These are phyloP conservation scores for Cephalopterus ornatus DNA, from an alignment of 2,113 vertebrate species.

Conservation along the genomic window DNA sequence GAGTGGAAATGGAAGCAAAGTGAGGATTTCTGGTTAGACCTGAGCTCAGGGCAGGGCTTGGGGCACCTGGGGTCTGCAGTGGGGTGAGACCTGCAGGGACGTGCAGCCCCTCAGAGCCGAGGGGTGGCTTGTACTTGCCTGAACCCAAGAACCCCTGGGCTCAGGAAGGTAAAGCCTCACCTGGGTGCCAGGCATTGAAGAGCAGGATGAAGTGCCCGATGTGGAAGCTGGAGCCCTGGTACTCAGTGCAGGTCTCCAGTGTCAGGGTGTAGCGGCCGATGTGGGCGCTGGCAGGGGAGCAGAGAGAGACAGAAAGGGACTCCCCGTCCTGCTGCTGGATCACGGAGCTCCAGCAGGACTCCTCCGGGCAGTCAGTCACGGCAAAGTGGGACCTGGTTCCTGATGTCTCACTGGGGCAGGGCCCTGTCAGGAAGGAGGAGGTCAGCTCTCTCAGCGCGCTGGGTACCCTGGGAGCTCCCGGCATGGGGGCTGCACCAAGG, in stretches of 20 bases:
- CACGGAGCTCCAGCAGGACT: conserved; percentile 76
- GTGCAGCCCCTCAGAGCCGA: not conserved
- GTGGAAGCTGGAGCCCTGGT: conserved; percentile 53
- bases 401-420: conserved; percentile 75
- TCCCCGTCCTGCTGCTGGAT: conserved; percentile 69
- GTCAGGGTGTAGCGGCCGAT: conserved; percentile 84
- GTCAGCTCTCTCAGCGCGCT: not conserved
- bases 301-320: conserved; percentile 73
- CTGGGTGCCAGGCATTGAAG: conserved; percentile 92
- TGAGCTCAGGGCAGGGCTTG: not conserved
- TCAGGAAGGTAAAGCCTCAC: conserved; percentile 60
- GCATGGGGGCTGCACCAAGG: fast-evolving
- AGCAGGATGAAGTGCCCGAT: conserved; percentile 84
- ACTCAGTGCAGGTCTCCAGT: conserved; percentile 60
- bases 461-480: not conserved
- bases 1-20: not conserved
- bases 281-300: conserved; percentile 75
- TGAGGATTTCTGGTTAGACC: not conserved
- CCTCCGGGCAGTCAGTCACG: conserved; percentile 65
- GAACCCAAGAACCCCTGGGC: fast-evolving
- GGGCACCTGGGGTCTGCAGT: not conserved
- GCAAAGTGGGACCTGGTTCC: conserved; percentile 82
- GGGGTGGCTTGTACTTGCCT: fast-evolving
- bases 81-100: fast-evolving
- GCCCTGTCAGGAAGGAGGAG: conserved; percentile 67